Evolutionary conservation across 2,797 vertebrate species (phyloP), one percentile per base, ranked within the genome.

Genomic region (Siniperca obscura): DNA sequence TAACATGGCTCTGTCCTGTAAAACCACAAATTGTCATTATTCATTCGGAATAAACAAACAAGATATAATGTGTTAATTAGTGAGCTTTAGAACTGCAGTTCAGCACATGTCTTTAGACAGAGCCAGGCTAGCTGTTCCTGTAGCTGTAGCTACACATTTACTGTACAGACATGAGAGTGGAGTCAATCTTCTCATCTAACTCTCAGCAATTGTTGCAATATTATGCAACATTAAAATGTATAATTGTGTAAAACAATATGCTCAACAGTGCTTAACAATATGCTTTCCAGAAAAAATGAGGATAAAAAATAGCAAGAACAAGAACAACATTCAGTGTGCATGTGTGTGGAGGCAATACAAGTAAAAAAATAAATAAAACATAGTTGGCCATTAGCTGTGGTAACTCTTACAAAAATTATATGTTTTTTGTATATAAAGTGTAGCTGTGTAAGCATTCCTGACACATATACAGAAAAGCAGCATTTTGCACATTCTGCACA

Each of bases 401-500:
- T 57, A 53, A 44, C 55, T 65, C 65, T 80, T 36, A 74, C 6
- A 3, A 52, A 78, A 68, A 69, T 2, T 5, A 59, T 60, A 62
- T 40, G 61, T 73, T 61, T 34, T 40, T 60, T 76, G 38, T 69
- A 46, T 78, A 56, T 55, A 48, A 80, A 72, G 16, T 57, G 38
- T n/a, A 77, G 66, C 72, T 71, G 67, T 0, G n/a, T 66, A 86
- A 81, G 70, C 61, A 81, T 78, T 74, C 59, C 21, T 84, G 68
- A 57, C 60, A 65, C 10, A 69, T 69, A 34, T 14, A 70, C 44
- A 74, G 48, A 64, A 74, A 66, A 76, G 44, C 48, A 65, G 50
- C 46, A 42, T 74, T 72, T 56, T 87, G 40, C 67, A 44, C 75
- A 84, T 74, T 78, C 36, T 83, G 83, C 53, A 74, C 44, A 84